These are phyloP conservation scores for Capricornis sumatraensis DNA, from an alignment of 2,113 vertebrate species.

Conservation along the genomic window DNA sequence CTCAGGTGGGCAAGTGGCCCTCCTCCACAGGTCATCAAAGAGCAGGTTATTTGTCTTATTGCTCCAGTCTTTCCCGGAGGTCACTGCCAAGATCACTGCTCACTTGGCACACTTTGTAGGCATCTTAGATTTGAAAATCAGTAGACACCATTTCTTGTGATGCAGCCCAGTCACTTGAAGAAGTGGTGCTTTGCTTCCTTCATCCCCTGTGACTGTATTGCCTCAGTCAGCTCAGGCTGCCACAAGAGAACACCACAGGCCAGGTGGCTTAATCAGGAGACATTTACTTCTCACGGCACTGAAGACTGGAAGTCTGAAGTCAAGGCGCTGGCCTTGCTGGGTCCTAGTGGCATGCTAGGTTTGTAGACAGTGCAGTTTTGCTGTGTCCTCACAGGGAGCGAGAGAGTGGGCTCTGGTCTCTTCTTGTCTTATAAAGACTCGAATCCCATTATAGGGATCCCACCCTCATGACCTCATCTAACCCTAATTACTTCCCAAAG, in stretches of 20 bases:
- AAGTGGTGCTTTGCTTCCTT: not conserved
- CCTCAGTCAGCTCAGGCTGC: not conserved
- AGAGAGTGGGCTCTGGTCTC: not conserved
- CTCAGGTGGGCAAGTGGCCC: not conserved
- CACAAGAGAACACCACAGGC: not conserved
- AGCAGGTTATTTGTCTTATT: not conserved
- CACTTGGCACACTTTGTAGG: too few species aligned
- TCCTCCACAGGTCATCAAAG: too few species aligned
- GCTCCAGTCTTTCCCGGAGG: not conserved
- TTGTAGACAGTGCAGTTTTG: fast-evolving
- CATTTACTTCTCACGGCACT: not conserved
- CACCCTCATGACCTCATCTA: not conserved
- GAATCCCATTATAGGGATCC: not conserved
- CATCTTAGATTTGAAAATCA: not conserved
- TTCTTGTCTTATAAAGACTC: not conserved
- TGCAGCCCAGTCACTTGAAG: fast-evolving
- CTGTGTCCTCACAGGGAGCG: too few species aligned
- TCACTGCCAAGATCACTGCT: not conserved
- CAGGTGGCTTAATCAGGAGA: fast-evolving
- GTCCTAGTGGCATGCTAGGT: not conserved
- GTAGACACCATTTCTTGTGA: not conserved
- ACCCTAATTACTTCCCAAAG: not conserved
- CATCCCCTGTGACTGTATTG: fast-evolving
- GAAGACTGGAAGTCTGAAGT: not conserved
- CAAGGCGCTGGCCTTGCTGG: fast-evolving